These are phyloP conservation scores for Epizoanthus illoricatus DNA, from an alignment of 92 coral and sea anemone genomes.

Conservation along the genomic window DNA sequence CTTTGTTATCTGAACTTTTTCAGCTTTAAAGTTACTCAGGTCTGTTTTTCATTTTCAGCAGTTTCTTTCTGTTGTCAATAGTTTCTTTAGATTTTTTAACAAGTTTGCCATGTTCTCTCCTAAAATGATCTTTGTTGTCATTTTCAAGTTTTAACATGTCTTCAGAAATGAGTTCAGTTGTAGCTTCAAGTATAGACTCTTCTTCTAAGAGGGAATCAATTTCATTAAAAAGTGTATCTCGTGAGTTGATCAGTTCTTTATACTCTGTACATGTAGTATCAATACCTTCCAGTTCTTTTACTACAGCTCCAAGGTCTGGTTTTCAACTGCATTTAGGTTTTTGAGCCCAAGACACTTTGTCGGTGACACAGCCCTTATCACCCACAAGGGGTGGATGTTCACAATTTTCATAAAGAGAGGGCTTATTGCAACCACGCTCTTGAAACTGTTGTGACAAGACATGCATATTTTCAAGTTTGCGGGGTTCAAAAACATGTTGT, in stretches of 20 bases:
- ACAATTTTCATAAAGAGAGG: not conserved
- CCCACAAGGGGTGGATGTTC: constrained; percentile 5
- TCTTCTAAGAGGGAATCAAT: not conserved
- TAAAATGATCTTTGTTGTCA: not conserved
- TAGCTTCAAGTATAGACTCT: not conserved
- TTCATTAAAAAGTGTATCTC: not conserved
- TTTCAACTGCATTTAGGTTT: constrained; percentile 12
- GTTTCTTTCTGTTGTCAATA: constrained; percentile 1
- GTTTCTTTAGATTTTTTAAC: constrained; percentile 2
- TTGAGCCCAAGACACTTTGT: constrained; percentile 12
- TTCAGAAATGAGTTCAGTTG: constrained; percentile 3
- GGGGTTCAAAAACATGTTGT: not conserved
- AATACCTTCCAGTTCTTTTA: not conserved
- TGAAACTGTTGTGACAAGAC: not conserved
- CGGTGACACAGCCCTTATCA: not conserved
- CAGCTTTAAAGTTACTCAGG: not conserved
- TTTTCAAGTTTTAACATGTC: not conserved
- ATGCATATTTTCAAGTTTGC: constrained; percentile 12
- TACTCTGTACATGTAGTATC: not conserved
- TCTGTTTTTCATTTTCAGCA: not conserved
- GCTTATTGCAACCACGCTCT: not conserved
- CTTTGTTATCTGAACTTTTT: not conserved
- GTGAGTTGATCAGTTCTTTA: not conserved
- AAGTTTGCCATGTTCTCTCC: constrained; percentile 4
- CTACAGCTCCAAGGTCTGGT: not conserved